Percentiles rank a stretch among this genome's conserved stretches.
These are phyloP conservation scores for Lasioglossum oenotherae DNA, from an alignment of 2,888 invertebrate genomes.

Conservation along the genomic window DNA sequence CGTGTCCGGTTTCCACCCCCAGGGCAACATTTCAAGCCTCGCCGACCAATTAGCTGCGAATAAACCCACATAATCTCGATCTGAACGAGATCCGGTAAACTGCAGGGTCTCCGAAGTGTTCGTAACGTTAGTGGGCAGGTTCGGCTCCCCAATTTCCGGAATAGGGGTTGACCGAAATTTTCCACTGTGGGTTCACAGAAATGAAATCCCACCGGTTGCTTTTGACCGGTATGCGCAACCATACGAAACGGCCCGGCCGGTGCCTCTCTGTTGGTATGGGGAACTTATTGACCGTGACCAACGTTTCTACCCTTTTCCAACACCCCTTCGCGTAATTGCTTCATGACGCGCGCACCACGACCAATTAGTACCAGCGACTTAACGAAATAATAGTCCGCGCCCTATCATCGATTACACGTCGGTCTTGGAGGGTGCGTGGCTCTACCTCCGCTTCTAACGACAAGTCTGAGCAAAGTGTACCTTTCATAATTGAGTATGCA, in stretches of 20 bases:
- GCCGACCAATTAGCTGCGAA: constrained; percentile 7
- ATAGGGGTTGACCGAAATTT: constrained; percentile 23
- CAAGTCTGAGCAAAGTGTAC: neutral
- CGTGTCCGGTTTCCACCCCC: neutral
- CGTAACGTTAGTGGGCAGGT: neutral
- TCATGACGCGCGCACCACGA: constrained; percentile 53
- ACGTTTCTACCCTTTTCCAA: constrained; percentile 50
- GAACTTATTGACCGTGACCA: constrained; percentile 69
- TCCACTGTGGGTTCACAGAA: constrained; percentile 9
- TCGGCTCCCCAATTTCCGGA: constrained; percentile 25
- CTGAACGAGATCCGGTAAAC: constrained; percentile 12
- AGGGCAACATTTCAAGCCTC: neutral
- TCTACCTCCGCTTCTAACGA: neutral
- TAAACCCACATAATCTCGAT: neutral
- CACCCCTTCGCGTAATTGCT: constrained; percentile 65
- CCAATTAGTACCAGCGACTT: constrained; percentile 68
- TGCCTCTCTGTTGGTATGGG: constrained; percentile 1
- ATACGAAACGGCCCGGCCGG: constrained; percentile 19
- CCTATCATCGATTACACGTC: constrained; percentile 45
- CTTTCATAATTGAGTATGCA: neutral
- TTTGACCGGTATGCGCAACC: constrained; percentile 29
- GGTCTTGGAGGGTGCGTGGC: constrained; percentile 18
- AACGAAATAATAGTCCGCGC: constrained; percentile 63
- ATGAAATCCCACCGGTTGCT: constrained; percentile 47
- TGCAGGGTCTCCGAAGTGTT: neutral